phyloP scores from a whole-genome alignment of 2,888 invertebrate genomes.

The Nudaria mundana region DNA sequence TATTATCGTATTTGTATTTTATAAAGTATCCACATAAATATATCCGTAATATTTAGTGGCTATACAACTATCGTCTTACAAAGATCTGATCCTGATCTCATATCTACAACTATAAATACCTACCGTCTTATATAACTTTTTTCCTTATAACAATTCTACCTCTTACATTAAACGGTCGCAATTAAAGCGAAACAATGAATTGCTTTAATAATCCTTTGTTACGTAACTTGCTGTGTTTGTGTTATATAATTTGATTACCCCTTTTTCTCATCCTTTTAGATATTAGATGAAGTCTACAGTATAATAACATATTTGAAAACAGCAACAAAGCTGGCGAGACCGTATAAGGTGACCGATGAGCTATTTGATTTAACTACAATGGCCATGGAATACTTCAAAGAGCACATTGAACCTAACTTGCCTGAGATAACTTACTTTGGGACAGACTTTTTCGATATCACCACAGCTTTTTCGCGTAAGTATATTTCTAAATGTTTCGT shows the following conservation, averaged over 20 bases:
- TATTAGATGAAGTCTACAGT: slow-evolving; percentile 94
- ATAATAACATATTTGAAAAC: slow-evolving; percentile 92
- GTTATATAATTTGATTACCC: no score
- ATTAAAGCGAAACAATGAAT: no score
- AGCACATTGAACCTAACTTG: slow-evolving; percentile 93
- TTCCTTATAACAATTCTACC: no score
- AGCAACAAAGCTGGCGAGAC: slow-evolving; percentile 90
- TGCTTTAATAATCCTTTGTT: no score
- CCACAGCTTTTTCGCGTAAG: slow-evolving; percentile 86
- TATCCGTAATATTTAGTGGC: no score
- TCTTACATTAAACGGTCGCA: no score
- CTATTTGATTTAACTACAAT: slow-evolving; percentile 96
- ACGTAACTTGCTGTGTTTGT: background rate
- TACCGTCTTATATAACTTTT: no score
- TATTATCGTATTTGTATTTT: no score
- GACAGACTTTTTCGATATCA: slow-evolving; percentile 90
- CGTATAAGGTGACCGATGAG: slow-evolving; percentile 96
- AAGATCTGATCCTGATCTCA: no score
- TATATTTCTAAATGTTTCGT: slow-evolving; percentile 32
- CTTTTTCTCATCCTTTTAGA: slow-evolving; percentile 84
- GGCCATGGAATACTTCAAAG: slow-evolving; percentile 99
- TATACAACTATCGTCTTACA: no score
- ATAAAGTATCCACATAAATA: no score
- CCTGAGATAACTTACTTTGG: slow-evolving; percentile 94
- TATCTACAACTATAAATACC: no score